Evolutionary conservation across 2,113 vertebrate species (phyloP).

Genomic region (Cyanoliseus patagonus): DNA sequence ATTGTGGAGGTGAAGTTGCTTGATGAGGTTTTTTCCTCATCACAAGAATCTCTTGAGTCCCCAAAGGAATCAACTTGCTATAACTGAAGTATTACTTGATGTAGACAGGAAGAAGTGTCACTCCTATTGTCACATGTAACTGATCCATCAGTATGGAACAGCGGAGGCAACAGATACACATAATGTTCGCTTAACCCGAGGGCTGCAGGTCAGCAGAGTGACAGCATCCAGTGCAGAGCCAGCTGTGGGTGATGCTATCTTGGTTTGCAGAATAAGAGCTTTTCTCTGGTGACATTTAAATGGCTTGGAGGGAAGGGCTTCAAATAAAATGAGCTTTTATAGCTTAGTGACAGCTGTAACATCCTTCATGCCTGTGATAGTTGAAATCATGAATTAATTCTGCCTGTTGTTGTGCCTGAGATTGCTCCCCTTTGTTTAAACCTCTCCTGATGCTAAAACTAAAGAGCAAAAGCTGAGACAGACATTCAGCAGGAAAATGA

Average conservation of each 20-base stretch:
- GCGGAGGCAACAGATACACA: background rate
- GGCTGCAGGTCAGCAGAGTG: background rate
- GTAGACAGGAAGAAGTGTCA: background rate
- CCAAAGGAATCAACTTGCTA: background rate
- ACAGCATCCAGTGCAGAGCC: background rate
- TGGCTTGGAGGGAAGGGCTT: background rate
- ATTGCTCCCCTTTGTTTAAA: background rate
- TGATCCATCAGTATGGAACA: background rate
- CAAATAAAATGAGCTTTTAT: background rate
- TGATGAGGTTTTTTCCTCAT: background rate
- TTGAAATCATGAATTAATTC: background rate
- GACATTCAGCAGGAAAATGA: background rate
- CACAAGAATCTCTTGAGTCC: background rate
- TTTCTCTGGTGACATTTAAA: constrained; percentile 5
- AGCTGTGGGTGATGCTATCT: background rate
- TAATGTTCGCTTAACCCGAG: background rate
- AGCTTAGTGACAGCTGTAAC: background rate
- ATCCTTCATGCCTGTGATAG: background rate
- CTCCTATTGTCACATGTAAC: background rate
- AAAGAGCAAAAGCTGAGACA: background rate
- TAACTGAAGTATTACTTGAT: background rate
- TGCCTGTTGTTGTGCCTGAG: background rate
- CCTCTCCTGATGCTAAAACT: background rate
- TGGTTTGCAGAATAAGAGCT: background rate
- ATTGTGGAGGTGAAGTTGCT: background rate